Evolutionary conservation across 2,888 invertebrate genomes (phyloP).

Genomic region (Thalpophila matura): DNA sequence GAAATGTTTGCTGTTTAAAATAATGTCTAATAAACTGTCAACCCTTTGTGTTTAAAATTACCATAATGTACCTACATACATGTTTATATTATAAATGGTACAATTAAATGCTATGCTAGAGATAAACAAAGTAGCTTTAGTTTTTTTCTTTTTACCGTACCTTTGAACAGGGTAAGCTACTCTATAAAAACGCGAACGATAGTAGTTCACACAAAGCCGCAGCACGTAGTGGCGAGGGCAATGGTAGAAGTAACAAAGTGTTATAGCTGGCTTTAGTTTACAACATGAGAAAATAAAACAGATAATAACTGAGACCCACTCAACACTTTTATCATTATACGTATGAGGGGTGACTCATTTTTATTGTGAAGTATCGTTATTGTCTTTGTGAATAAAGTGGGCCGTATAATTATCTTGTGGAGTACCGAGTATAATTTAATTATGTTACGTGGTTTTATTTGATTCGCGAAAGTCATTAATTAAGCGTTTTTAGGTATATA

Average conservation of each 20-base stretch:
- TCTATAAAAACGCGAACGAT: slow-evolving; percentile 41
- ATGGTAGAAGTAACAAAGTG: slow-evolving; percentile 60
- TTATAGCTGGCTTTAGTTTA: slow-evolving; percentile 54
- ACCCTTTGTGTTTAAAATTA: slow-evolving; percentile 49
- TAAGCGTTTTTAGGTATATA: slow-evolving; percentile 42
- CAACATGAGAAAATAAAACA: slow-evolving; percentile 54
- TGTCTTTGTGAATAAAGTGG: slow-evolving; percentile 38
- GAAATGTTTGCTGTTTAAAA: slow-evolving; percentile 51
- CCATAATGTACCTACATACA: slow-evolving; percentile 37
- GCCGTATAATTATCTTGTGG: slow-evolving; percentile 39
- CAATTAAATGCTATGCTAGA: slow-evolving; percentile 22
- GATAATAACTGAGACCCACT: slow-evolving; percentile 43
- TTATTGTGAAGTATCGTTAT: slow-evolving; percentile 36
- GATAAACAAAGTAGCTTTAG: slow-evolving; percentile 9
- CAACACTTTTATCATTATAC: slow-evolving; percentile 40
- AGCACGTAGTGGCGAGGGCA: slow-evolving; percentile 39
- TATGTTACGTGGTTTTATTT: slow-evolving; percentile 48
- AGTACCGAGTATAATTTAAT: slow-evolving; percentile 44
- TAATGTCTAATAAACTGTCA: slow-evolving; percentile 46
- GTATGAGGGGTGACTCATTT: slow-evolving; percentile 28
- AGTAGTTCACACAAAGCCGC: slow-evolving; percentile 51
- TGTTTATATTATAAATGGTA: slow-evolving; percentile 40
- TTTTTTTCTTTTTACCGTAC: slow-evolving; percentile 57
- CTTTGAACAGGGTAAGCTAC: slow-evolving; percentile 54
- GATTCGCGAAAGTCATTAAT: slow-evolving; percentile 48